Base-by-base conservation (phyloP, 2,888 invertebrate genomes). In the Sthenelais limicola region DNA sequence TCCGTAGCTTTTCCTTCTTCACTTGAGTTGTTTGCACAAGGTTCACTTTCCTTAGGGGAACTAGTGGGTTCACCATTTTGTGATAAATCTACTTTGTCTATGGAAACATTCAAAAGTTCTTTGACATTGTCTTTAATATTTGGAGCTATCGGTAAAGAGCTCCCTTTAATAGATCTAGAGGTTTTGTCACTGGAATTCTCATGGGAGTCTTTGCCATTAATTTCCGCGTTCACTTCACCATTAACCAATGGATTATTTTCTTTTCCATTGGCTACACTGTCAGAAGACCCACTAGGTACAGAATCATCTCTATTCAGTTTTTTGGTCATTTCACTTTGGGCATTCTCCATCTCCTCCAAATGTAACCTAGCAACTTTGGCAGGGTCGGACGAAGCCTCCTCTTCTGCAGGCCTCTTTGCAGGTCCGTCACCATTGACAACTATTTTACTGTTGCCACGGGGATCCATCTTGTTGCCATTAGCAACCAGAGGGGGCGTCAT, bases 261-360 rank as follows among this genome's bases (percentile, higher is more conserved):
- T 28, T n/a, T n/a, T n/a, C n/a, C n/a, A n/a, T n/a, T n/a, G n/a
- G n/a, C n/a, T n/a, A n/a, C n/a, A n/a, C n/a, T n/a, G n/a, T n/a
- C n/a, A n/a, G n/a, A n/a, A n/a, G n/a, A n/a, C n/a, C n/a, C n/a
- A n/a, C n/a, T n/a, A n/a, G n/a, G n/a, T n/a, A n/a, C n/a, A n/a
- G n/a, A n/a, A n/a, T n/a, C n/a, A n/a, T 62, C 62, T 38, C 58
- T 32, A 24, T 33, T 35, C n/a, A 58, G 3, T 24, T 58, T 58
- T 21, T 24, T 4, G 58, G 58, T 58, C 58, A 58, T 58, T 33
- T 58, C 58, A n/a, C 35, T 38, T 24, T 58, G 58, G n/a, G 58
- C 58, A 35, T 38, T 62, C 38, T 35, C 35, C 38, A 62, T 15
- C 38, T 62, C 38, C 62, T 62, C 62, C 21, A 38, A 38, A n/a